Percentiles rank a stretch among this genome's conserved stretches.
phyloP scores from a whole-genome alignment of 2,113 vertebrate genomes.

The Catharus bicknelli region DNA sequence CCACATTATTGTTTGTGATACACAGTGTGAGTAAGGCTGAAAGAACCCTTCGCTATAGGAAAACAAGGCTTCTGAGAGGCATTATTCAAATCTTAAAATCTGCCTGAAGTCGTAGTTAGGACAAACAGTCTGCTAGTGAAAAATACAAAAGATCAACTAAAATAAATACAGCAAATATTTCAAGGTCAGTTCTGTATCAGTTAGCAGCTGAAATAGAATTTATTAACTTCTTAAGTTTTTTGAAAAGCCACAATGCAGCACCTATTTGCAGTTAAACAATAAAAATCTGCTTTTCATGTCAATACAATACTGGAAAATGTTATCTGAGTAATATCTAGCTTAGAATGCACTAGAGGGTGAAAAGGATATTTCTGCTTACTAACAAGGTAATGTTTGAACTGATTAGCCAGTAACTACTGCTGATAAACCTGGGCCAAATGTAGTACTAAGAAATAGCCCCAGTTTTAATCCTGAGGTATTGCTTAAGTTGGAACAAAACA shows the following conservation, averaged over 20 bases:
- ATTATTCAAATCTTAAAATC: neutral
- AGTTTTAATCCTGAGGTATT: neutral
- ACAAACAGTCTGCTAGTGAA: neutral
- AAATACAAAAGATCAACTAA: neutral
- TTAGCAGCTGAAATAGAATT: neutral
- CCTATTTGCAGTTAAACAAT: neutral
- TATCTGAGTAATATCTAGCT: neutral
- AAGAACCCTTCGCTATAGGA: neutral
- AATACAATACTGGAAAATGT: neutral
- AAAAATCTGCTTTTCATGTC: neutral
- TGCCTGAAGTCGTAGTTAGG: neutral
- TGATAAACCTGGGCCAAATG: neutral
- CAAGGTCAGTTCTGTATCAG: neutral
- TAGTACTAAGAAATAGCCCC: neutral
- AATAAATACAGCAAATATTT: neutral
- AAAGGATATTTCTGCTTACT: conserved; percentile 6
- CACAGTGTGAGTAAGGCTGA: neutral
- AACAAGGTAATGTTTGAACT: conserved; percentile 15
- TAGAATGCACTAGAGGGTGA: neutral
- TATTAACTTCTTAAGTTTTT: neutral
- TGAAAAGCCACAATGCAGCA: neutral
- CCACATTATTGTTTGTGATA: neutral
- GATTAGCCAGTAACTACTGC: conserved; percentile 1
- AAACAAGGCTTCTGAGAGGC: neutral
- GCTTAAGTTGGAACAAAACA: neutral